Conservation (phyloP, 1,140 invertebrate genomes). For the Heliconius nattereri region DNA sequence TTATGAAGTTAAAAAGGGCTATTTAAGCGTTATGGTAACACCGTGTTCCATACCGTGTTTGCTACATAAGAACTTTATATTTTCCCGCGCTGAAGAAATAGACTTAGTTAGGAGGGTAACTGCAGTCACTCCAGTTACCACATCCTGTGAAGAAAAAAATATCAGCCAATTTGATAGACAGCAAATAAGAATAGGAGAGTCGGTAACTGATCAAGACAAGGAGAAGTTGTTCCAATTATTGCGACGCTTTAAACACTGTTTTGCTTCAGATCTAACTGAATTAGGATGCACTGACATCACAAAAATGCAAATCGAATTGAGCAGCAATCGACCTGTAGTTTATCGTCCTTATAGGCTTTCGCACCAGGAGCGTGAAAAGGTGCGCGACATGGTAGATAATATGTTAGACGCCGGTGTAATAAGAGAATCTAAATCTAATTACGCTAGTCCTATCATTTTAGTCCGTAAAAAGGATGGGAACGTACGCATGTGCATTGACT, state of each 20-base stretch:
- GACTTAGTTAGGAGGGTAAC: not conserved
- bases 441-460: constrained; percentile 33
- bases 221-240: not conserved
- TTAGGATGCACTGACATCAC: too few relatives aligned
- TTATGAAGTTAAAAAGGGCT: not conserved
- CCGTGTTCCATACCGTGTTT: not conserved
- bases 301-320: too few relatives aligned
- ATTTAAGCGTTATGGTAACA: not conserved
- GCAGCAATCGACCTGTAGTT: constrained; percentile 33
- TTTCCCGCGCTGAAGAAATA: not conserved
- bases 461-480: constrained; percentile 34
- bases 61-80: not conserved
- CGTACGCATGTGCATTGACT: constrained; percentile 37
- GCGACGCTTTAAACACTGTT: too few relatives aligned
- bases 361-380: constrained; percentile 20
- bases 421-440: constrained; percentile 35
- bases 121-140: not conserved
- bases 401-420: constrained; percentile 43
- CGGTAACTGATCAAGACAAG: not conserved
- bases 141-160: not conserved
- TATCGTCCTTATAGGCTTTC: constrained; percentile 47
- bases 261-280: too few relatives aligned
- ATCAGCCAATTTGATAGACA: not conserved
- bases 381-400: constrained; percentile 41
- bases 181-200: not conserved